phyloP scores from a whole-genome alignment of 2,113 vertebrate genomes.

The Nicator chloris region DNA sequence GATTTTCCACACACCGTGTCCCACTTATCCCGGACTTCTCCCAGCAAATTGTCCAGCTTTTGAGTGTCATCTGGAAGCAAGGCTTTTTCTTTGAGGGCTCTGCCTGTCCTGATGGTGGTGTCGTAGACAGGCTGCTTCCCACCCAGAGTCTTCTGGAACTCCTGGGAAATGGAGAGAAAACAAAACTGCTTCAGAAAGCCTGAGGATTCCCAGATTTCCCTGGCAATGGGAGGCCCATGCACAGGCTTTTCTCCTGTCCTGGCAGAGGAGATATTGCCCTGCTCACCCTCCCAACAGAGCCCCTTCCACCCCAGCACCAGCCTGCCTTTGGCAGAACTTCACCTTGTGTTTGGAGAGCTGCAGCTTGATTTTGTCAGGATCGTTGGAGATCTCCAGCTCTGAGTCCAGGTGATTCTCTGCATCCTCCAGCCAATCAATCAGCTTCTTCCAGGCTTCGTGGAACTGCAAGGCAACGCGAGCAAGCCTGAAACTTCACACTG shows the following conservation, averaged over 20 bases:
- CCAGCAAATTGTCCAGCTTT: conserved; percentile 90
- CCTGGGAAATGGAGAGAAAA: conserved; percentile 68
- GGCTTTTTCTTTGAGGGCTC: conserved; percentile 93
- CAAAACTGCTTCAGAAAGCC: not conserved
- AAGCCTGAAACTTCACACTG: not conserved
- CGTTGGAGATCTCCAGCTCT: conserved; percentile 96
- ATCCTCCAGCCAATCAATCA: conserved; percentile 96
- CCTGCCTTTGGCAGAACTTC: not conserved
- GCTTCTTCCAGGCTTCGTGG: conserved; percentile 97
- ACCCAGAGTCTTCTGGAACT: conserved; percentile 95
- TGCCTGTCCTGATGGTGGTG: conserved; percentile 92
- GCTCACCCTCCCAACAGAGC: not conserved
- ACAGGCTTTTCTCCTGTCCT: not conserved
- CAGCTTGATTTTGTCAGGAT: conserved; percentile 97
- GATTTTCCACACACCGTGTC: conserved; percentile 98
- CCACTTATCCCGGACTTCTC: conserved; percentile 97
- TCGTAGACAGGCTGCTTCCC: conserved; percentile 98
- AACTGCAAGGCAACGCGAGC: conserved; percentile 75
- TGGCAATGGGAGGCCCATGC: rapidly evolving
- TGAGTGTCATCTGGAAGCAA: conserved; percentile 87
- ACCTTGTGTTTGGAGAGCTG: conserved; percentile 98
- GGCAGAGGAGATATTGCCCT: not conserved
- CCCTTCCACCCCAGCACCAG: not conserved
- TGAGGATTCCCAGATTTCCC: not conserved
- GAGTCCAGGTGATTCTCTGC: conserved; percentile 94